These are phyloP conservation scores for Sebastes vulpes DNA, from an alignment of 2,797 vertebrate genomes.

Conservation along the genomic window DNA sequence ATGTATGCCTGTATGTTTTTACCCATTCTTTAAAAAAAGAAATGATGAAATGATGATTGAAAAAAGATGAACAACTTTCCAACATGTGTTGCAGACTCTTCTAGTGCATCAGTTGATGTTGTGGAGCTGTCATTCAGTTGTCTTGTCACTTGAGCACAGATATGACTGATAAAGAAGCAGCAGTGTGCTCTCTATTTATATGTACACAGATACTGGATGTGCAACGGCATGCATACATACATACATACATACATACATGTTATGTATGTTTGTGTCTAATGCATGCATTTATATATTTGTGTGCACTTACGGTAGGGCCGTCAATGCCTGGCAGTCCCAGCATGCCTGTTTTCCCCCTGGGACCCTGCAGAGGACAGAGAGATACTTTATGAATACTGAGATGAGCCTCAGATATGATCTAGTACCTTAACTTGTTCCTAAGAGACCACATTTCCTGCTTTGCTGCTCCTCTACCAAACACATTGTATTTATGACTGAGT, in stretches of 20 bases:
- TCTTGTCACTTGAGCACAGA: neutral
- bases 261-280: neutral
- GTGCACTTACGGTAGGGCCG: slow-evolving; percentile 90
- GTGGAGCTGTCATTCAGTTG: neutral
- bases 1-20: neutral
- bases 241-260: neutral
- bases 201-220: neutral
- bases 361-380: slow-evolving; percentile 85
- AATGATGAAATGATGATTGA: neutral
- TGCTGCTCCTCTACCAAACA: slow-evolving; percentile 20
- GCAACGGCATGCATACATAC: neutral
- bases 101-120: neutral
- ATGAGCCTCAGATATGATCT: neutral
- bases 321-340: slow-evolving; percentile 90
- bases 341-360: slow-evolving; percentile 89
- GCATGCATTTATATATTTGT: slow-evolving; percentile 2
- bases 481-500: slow-evolving; percentile 31
- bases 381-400: slow-evolving; percentile 16
- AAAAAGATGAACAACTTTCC: neutral
- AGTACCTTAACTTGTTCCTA: slow-evolving; percentile 1
- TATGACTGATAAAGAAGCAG: neutral
- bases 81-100: neutral
- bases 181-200: neutral
- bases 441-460: slow-evolving; percentile 22
- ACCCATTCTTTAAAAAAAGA: neutral